A percentile compares a stretch with the other conserved stretches of the same genome.
Evolutionary conservation across 2,113 vertebrate species (phyloP).

Genomic region (Pygoscelis antarcticus): DNA sequence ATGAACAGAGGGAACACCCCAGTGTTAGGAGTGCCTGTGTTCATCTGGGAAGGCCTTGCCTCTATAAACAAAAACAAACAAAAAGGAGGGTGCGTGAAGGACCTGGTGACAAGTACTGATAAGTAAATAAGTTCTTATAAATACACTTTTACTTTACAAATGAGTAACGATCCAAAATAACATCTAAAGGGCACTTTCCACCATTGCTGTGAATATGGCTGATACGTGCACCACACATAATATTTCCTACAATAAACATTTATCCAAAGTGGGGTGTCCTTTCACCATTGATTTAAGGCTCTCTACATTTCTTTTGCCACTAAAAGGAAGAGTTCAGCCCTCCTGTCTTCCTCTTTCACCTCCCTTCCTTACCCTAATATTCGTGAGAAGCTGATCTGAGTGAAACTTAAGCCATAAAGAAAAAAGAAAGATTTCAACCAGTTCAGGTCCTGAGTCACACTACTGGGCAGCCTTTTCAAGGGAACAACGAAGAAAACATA

Average conservation of each 20-base stretch:
- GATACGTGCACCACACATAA: rapidly evolving
- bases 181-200: background rate
- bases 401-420: background rate
- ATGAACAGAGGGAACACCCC: background rate
- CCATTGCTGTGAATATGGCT: background rate
- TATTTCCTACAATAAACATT: background rate
- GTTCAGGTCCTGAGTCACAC: background rate
- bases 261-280: background rate
- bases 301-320: background rate
- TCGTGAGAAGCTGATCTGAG: background rate
- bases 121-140: background rate
- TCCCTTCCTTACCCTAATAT: background rate
- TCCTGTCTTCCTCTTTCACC: background rate
- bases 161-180: background rate
- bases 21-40: background rate
- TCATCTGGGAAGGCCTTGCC: background rate
- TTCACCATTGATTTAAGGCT: background rate
- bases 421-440: background rate
- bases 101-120: background rate
- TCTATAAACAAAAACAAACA: background rate
- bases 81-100: background rate
- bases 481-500: background rate
- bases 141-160: background rate
- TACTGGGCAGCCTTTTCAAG: background rate
- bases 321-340: background rate